Evolutionary conservation across 2,797 vertebrate genomes (phyloP).

Genomic region (Smutsia gigantea): DNA sequence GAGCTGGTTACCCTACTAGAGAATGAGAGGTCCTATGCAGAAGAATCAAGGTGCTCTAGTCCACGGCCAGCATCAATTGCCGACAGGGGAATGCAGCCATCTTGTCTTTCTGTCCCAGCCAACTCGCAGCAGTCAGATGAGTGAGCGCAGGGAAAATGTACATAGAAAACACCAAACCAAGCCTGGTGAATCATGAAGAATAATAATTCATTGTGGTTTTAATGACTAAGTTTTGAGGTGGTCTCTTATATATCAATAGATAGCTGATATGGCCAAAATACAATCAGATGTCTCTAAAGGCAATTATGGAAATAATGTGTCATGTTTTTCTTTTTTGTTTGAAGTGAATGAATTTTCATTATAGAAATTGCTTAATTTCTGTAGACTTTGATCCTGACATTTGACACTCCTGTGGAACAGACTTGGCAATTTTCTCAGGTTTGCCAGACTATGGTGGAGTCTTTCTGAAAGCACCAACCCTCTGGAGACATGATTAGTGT

Average conservation of each 20-base stretch:
- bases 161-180: neutral
- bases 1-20: neutral
- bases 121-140: neutral
- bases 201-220: neutral
- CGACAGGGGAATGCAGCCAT: neutral
- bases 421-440: neutral
- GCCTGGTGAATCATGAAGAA: neutral
- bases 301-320: neutral
- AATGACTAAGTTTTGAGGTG: neutral
- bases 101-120: neutral
- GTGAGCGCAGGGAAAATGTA: neutral
- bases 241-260: neutral
- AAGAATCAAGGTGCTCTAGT: neutral
- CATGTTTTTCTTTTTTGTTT: neutral
- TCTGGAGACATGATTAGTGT: neutral
- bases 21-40: neutral
- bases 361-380: neutral
- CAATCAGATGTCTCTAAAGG: neutral
- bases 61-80: neutral
- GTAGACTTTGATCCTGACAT: neutral
- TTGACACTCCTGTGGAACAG: neutral
- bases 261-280: neutral
- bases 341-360: conserved; percentile 12
- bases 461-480: conserved; percentile 10
- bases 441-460: neutral